A percentile compares a stretch with the other conserved stretches of the same genome.
Conservation (phyloP, 2,113 vertebrate genomes). For the Bubo blakistoni region DNA sequence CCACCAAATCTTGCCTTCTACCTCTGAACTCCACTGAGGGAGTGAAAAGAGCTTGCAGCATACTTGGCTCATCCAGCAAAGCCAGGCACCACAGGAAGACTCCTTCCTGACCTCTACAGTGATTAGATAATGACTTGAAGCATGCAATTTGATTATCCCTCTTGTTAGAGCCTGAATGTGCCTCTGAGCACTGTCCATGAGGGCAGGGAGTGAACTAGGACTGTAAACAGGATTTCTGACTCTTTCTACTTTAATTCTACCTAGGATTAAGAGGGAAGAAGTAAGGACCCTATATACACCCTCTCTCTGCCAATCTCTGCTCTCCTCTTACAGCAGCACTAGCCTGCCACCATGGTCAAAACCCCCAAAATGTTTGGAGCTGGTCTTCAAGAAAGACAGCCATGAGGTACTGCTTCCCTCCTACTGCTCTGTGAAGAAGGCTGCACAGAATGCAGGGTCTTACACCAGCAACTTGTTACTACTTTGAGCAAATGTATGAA, state of each 20-base stretch:
- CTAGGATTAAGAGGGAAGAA: background rate
- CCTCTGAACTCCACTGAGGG: background rate
- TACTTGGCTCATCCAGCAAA: background rate
- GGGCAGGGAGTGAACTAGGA: background rate
- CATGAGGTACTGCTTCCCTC: background rate
- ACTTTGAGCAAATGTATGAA: background rate
- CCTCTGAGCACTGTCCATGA: background rate
- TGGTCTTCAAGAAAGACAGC: background rate
- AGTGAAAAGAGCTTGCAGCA: background rate
- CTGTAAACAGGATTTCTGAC: background rate
- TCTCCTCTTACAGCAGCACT: background rate
- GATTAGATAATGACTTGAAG: background rate
- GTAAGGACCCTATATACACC: background rate
- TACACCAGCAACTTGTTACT: background rate
- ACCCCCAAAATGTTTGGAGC: background rate
- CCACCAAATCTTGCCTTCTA: background rate
- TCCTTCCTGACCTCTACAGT: slow-evolving; percentile 16
- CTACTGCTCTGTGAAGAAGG: background rate
- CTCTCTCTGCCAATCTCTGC: background rate
- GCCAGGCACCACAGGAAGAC: background rate
- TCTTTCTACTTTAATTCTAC: background rate
- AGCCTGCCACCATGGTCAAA: background rate
- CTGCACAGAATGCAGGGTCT: background rate
- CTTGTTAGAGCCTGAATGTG: background rate
- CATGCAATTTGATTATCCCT: background rate